Base-by-base conservation (phyloP, 2,888 invertebrate species). In the Drosophila sordidula region DNA sequence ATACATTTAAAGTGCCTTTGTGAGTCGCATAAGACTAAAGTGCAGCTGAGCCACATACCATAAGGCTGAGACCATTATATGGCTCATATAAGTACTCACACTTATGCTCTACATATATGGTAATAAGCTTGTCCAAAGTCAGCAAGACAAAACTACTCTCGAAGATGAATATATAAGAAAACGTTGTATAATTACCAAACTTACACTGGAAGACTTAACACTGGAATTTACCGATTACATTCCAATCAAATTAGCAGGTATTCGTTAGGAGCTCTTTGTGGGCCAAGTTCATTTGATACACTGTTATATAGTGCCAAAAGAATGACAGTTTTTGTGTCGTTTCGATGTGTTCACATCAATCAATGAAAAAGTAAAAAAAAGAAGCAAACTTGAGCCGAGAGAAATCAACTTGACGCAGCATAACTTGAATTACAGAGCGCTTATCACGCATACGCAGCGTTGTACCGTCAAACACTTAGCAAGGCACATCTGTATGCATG, bases 1-100 rank as follows among this genome's bases (percentile, higher is more conserved):
- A 36, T 63, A 52, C 63, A 59, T 78, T 74, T 75, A 75, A 75
- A 75, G 70, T 74, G 75, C 58, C 62, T 68, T 59, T 75, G 50
- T 67, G 66, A 26, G 38, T 41, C 74, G 36, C 57, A 61, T 50
- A 55, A 76, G 56, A 50, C 54, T 38, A 34, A 67, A 66, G 57
- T 73, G 58, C 62, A 39, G 64, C 63, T 70, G 42, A 36, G 57
- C 42, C 45, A 55, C 62, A 61, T 16, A 50, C 67, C 67, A 51
- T 44, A 55, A 67, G 61, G 18, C 14, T 16, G 38, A 51, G 56
- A 25, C 56, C 45, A 45, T 73, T 44, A 55, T 61, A 59, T 47
- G 16, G 41, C 67, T 54, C 51, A 61, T 45, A 58, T 47, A 47
- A 46, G 50, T 44, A n/a, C 14, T 29, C 14, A 25, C 16, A 54